Percentiles rank a stretch among this genome's conserved stretches.
Evolutionary conservation across 2,888 invertebrate species (phyloP).

Genomic region (Taphrorychus bicolor): DNA sequence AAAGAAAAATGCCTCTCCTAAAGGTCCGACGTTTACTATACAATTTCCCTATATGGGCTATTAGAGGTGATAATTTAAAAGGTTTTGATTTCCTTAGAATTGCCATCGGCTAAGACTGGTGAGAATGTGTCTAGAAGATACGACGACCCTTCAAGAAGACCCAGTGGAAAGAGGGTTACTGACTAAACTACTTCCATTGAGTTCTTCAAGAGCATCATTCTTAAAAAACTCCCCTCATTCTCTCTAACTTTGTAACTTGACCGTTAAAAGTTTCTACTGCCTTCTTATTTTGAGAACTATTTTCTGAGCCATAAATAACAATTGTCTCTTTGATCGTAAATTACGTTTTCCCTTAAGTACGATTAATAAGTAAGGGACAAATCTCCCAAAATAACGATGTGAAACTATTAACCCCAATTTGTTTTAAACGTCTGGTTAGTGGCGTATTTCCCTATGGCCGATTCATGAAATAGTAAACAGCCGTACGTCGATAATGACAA

Average conservation of each 20-base stretch:
- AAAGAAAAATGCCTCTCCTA: constrained; percentile 17
- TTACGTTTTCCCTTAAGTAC: background rate
- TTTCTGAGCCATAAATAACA: background rate
- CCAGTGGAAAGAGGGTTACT: too few relatives aligned
- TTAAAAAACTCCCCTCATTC: too few relatives aligned
- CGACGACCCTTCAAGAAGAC: too few relatives aligned
- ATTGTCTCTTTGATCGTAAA: background rate
- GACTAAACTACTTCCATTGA: too few relatives aligned
- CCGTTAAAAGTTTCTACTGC: background rate
- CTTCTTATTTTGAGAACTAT: background rate
- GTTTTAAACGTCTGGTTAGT: constrained; percentile 17
- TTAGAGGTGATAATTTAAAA: background rate
- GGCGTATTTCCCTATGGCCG: constrained; percentile 15
- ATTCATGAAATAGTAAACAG: constrained; percentile 34
- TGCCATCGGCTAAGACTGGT: too few relatives aligned
- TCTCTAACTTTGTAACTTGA: background rate
- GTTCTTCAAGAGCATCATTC: too few relatives aligned
- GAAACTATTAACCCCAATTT: constrained; percentile 27
- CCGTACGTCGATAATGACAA: constrained; percentile 35
- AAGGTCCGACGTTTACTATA: background rate
- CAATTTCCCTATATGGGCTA: background rate
- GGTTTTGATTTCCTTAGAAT: too few relatives aligned
- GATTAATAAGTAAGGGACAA: background rate
- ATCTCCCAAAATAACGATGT: constrained; percentile 18
- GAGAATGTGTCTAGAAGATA: too few relatives aligned